Percentiles rank a stretch among this genome's conserved stretches.
phyloP scores from a whole-genome alignment of 2,797 vertebrate genomes.

The Distichodus sexfasciatus region DNA sequence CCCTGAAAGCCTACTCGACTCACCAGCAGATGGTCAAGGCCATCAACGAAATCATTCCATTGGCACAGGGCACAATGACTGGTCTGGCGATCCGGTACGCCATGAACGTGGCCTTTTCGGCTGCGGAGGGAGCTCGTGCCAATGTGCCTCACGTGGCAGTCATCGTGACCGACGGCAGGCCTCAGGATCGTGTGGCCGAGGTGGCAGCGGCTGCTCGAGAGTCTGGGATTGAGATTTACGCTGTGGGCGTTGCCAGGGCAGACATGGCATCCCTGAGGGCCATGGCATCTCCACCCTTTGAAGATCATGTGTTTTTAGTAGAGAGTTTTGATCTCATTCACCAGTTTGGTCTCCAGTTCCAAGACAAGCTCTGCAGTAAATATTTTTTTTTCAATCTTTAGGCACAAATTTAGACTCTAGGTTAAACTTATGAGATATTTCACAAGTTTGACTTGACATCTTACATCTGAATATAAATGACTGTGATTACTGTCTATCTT shows the following conservation, averaged over 20 bases:
- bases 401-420: background rate
- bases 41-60: slow-evolving; percentile 86
- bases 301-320: slow-evolving; percentile 94
- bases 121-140: slow-evolving; percentile 82
- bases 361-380: slow-evolving; percentile 86
- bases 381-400: background rate
- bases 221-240: slow-evolving; percentile 91
- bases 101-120: slow-evolving; percentile 88
- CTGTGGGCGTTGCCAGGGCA: slow-evolving; percentile 91
- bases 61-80: slow-evolving; percentile 97
- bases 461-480: too few relatives aligned
- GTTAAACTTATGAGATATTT: too few relatives aligned
- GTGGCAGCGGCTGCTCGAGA: slow-evolving; percentile 87
- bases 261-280: slow-evolving; percentile 91
- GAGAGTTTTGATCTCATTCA: slow-evolving; percentile 94
- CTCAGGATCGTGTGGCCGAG: slow-evolving; percentile 93
- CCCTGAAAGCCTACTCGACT: slow-evolving; percentile 80
- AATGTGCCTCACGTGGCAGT: slow-evolving; percentile 86
- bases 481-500: too few relatives aligned
- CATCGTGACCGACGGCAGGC: slow-evolving; percentile 92
- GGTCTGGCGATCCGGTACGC: slow-evolving; percentile 93
- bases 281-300: slow-evolving; percentile 91
- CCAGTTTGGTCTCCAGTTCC: slow-evolving; percentile 93
- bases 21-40: slow-evolving; percentile 82
- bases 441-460: too few relatives aligned